phyloP scores from a whole-genome alignment of 2,797 vertebrate genomes.

The Distichodus sexfasciatus region DNA sequence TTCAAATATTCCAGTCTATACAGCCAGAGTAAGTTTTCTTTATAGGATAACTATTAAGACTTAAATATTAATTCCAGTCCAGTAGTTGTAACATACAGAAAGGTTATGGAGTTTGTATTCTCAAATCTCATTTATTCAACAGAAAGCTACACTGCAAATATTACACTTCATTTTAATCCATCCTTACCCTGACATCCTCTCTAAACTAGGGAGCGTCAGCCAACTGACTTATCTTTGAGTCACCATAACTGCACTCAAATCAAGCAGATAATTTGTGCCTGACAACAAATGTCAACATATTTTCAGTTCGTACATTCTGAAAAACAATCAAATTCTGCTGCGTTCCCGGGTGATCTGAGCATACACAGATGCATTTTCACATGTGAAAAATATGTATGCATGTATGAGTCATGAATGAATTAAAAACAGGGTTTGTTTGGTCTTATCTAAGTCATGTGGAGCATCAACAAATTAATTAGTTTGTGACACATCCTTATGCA shows the following conservation, averaged over 20 bases:
- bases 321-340: conserved; percentile 16
- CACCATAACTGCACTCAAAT: neutral
- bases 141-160: neutral
- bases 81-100: no score
- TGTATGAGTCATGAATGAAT: conserved; percentile 32
- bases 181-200: neutral
- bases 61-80: no score
- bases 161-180: neutral
- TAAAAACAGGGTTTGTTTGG: neutral
- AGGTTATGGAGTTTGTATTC: no score
- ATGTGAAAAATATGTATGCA: neutral
- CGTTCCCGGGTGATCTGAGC: neutral
- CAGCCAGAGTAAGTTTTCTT: no score
- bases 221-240: conserved; percentile 6
- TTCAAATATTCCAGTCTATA: neutral
- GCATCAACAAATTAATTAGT: conserved; percentile 19
- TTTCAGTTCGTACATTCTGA: no score
- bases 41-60: no score
- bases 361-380: neutral
- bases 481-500: no score
- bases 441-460: neutral
- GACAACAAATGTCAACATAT: neutral
- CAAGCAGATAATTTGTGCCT: neutral
- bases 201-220: no score
- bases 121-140: neutral